Evolutionary conservation across 2,797 vertebrate species (phyloP), one percentile per base, ranked within the genome.

Genomic region (Macrochelys suwanniensis): DNA sequence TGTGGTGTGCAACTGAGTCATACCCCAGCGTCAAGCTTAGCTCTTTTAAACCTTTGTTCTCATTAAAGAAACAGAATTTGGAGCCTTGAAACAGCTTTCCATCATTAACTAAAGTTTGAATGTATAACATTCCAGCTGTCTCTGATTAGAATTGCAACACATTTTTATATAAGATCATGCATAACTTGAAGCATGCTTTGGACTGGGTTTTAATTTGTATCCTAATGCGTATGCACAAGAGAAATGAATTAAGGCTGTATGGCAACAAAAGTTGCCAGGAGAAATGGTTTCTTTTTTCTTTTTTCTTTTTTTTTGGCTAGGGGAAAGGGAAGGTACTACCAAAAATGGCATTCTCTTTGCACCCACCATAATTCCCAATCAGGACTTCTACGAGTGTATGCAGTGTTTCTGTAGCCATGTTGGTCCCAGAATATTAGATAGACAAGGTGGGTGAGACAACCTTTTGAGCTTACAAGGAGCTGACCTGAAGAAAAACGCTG

Each of bases 41-140:
- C 51, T 8, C 47, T 59, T 59, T 45, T 45, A 53, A 37, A 13
- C 54, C 80, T 77, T 65, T 79, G 6, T 84, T 90, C 50, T 11
- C 80, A 26, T 76, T 87, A 47, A 77, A 77, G 25, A 56, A 86
- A 81, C 7, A 76, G 6, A 26, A 45, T 85, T 95, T 74, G 88
- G 1, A 8, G 23, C 28, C 76, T 56, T 78, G 65, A 90, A 84
- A 80, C 87, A 49, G 28, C 49, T 59, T 7, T 1, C 0, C 3
- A 65, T 42, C 93, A 83, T 15, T 23, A 42, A 71, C 19, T 71
- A 71, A 11, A 59, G 42, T 13, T 80, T 51, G 17, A 7, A 13
- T 23, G 78, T 95, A 71, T 57, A 91, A n/a, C 37, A 5, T 84
- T 87, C 26, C 26, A 23, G 6, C 23, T 91, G 16, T 56, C 78